A percentile compares a stretch with the other conserved stretches of the same genome.
Evolutionary conservation across 1,140 invertebrate genomes (phyloP).

Genomic region (Drosophila cardini): DNA sequence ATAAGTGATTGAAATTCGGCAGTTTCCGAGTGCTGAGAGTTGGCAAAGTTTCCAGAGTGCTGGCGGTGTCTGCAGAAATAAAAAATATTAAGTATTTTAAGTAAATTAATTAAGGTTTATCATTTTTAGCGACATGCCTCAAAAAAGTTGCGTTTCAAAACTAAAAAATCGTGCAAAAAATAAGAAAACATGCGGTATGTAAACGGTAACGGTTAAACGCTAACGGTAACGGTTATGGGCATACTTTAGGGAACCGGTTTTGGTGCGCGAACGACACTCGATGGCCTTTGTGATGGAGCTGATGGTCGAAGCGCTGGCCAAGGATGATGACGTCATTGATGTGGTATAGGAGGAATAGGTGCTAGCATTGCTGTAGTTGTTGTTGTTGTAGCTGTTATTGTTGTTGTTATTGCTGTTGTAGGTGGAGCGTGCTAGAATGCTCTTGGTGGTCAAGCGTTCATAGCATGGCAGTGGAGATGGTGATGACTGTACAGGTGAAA

Average conservation of each 20-base stretch:
- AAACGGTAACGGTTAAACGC: slow-evolving; percentile 24
- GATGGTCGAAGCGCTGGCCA: slow-evolving; percentile 54
- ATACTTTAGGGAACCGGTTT: slow-evolving; percentile 83
- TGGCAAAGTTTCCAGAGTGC: slow-evolving; percentile 47
- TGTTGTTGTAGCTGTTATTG: slow-evolving; percentile 73
- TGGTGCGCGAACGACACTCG: slow-evolving; percentile 73
- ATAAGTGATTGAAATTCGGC: slow-evolving; percentile 85
- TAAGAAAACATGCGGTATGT: slow-evolving; percentile 11
- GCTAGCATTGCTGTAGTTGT: slow-evolving; percentile 51
- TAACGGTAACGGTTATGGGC: slow-evolving; percentile 55
- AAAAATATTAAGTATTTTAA: too few relatives aligned
- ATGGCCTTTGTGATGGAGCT: slow-evolving; percentile 68
- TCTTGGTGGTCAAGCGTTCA: slow-evolving; percentile 69
- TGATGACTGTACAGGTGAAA: slow-evolving; percentile 57
- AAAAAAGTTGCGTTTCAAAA: slow-evolving; percentile 1
- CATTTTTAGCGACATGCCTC: neutral
- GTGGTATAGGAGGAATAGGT: slow-evolving; percentile 68
- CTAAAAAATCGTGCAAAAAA: neutral
- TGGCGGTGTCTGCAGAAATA: slow-evolving; percentile 54
- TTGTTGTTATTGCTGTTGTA: slow-evolving; percentile 56
- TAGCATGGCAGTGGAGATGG: slow-evolving; percentile 40
- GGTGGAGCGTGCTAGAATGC: slow-evolving; percentile 65
- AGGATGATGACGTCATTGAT: slow-evolving; percentile 73
- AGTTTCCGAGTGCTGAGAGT: slow-evolving; percentile 82
- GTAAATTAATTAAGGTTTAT: neutral